Evolutionary conservation across 2,797 vertebrate genomes (phyloP), one percentile per base, ranked within the genome.

Genomic region (Ctenopoma multispine): DNA sequence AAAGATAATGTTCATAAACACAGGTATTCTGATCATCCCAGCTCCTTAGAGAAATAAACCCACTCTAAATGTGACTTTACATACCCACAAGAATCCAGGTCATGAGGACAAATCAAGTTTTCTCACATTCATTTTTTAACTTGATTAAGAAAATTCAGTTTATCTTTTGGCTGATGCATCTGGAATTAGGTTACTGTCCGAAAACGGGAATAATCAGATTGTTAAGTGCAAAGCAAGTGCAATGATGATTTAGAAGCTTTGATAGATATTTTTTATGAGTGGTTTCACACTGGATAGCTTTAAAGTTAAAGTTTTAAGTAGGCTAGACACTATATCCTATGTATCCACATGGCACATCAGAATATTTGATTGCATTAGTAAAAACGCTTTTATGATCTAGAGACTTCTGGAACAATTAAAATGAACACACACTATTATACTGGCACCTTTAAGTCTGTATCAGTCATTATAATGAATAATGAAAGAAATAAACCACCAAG

Each of bases 121-220:
- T 79, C 68, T 31, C 55, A 14, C n/a, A 40, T 76, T 73, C 60
- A 69, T 31, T 61, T 23, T 18, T 41, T 66, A 60, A 80, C 46
- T 44, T 63, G 20, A 61, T 48, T 44, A 53, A 72, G 53, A 23
- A 60, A 71, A 60, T 43, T 1, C 8, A 11, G 48, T 69, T 15
- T 63, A 23, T 24, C 44, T 59, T 63, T 51, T 69, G 51, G 31
- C 43, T 54, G 36, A 72, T 62, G 48, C 44, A 7, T 15, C 24
- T 10, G 4, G 57, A 79, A 77, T 60, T 29, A 38, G 7, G 38
- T 78, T 68, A 56, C 15, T 10, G 0, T 38, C 36, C 34, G 18
- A 59, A 65, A 49, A 48, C 24, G 27, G 24, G 27, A 64, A 1
- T 56, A 74, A 74, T 73, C 29, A 4, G 11, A 50, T 72, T 75